Percentiles rank a stretch among this genome's conserved stretches.
These are phyloP conservation scores for Cryptosula pallasiana DNA, from an alignment of 2,888 invertebrate species.

Conservation along the genomic window DNA sequence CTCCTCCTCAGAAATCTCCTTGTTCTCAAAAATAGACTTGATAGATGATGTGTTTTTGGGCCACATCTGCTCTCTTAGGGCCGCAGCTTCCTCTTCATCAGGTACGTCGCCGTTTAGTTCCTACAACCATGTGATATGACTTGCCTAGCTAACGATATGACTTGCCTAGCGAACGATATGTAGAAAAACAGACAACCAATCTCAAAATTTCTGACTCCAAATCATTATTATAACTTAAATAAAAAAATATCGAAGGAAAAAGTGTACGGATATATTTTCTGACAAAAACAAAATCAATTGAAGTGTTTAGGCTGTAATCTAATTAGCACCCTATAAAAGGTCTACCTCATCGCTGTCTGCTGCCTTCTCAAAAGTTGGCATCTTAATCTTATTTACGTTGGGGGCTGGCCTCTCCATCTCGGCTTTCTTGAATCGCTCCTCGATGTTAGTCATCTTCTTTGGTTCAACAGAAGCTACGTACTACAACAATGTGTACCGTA, in stretches of 20 bases:
- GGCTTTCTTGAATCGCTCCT: background rate
- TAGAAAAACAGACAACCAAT: too few species aligned
- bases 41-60: background rate
- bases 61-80: background rate
- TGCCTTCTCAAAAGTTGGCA: constrained; percentile 1
- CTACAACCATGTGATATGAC: background rate
- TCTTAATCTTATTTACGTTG: background rate
- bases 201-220: too few species aligned
- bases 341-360: constrained; percentile 14
- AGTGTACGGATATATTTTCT: too few species aligned
- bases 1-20: background rate
- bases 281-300: too few species aligned
- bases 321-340: too few species aligned
- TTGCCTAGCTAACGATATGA: too few species aligned
- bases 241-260: too few species aligned
- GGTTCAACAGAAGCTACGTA: constrained; percentile 9
- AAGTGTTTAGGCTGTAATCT: too few species aligned
- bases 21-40: background rate
- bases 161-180: too few species aligned
- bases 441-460: constrained; percentile 14
- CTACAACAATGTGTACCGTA: background rate
- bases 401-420: constrained; percentile 2
- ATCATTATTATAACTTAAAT: too few species aligned
- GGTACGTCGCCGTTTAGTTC: constrained; percentile 1
- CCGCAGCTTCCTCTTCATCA: background rate